These are phyloP conservation scores for Upupa epops DNA, from an alignment of 2,113 vertebrate genomes.

Conservation along the genomic window DNA sequence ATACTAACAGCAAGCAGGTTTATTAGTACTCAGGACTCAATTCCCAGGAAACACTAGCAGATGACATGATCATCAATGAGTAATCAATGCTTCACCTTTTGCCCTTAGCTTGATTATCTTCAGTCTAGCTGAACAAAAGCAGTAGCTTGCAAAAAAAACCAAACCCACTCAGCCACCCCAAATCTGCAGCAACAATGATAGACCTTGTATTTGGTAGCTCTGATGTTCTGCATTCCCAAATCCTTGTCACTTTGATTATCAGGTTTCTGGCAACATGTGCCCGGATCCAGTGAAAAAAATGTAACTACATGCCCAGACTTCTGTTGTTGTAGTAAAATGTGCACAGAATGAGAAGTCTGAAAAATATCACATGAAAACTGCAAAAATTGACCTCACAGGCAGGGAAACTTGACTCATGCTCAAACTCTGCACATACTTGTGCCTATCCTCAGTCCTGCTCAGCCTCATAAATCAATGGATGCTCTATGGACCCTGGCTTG, in stretches of 20 bases:
- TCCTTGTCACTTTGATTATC: not conserved
- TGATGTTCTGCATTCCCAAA: not conserved
- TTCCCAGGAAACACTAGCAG: slow-evolving; percentile 64
- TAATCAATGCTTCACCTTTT: slow-evolving; percentile 79
- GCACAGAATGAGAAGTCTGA: not conserved
- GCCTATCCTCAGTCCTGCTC: not conserved
- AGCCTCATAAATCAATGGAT: not conserved
- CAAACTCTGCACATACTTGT: not conserved
- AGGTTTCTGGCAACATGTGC: not conserved
- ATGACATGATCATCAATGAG: slow-evolving; percentile 69
- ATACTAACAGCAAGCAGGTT: slow-evolving; percentile 57
- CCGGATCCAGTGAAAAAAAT: not conserved
- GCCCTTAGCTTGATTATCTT: slow-evolving; percentile 79
- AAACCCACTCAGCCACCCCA: too few relatives aligned
- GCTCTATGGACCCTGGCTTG: not conserved
- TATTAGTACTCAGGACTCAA: slow-evolving; percentile 72
- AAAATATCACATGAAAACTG: not conserved
- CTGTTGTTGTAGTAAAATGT: not conserved
- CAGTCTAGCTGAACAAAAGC: slow-evolving; percentile 57
- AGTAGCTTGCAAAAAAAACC: not conserved
- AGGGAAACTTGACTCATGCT: not conserved
- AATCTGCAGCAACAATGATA: not conserved
- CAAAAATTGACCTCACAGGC: not conserved
- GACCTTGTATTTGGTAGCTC: not conserved
- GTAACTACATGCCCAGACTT: not conserved